Evolutionary conservation across 2,113 vertebrate genomes (phyloP).

Genomic region (Mobula birostris): DNA sequence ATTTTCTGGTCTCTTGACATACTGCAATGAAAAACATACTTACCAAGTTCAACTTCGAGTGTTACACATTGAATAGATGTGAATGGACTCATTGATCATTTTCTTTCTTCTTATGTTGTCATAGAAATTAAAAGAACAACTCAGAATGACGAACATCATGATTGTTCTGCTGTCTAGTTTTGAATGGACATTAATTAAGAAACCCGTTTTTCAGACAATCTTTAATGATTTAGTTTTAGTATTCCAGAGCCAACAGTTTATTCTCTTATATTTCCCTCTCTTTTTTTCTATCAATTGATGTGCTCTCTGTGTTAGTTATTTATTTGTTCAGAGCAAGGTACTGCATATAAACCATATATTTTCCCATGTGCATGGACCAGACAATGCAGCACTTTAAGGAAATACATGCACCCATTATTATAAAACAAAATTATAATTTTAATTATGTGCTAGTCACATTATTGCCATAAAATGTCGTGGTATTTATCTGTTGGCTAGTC

Average conservation of each 20-base stretch:
- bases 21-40: background rate
- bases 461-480: background rate
- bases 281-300: background rate
- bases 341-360: background rate
- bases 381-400: background rate
- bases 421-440: background rate
- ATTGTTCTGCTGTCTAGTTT: background rate
- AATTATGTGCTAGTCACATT: background rate
- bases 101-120: background rate
- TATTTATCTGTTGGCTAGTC: constrained; percentile 16
- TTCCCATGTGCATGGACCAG: background rate
- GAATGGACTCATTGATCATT: constrained; percentile 5
- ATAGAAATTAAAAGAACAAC: background rate
- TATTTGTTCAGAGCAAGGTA: background rate
- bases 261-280: background rate
- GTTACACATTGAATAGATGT: background rate
- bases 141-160: background rate
- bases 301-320: background rate
- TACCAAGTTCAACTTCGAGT: background rate
- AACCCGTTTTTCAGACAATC: background rate
- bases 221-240: background rate
- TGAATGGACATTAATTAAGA: background rate
- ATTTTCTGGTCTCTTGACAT: background rate
- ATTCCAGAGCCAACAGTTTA: background rate
- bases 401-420: background rate